Base-by-base conservation (phyloP, 1,140 invertebrate genomes). In the Chironomus tepperi region DNA sequence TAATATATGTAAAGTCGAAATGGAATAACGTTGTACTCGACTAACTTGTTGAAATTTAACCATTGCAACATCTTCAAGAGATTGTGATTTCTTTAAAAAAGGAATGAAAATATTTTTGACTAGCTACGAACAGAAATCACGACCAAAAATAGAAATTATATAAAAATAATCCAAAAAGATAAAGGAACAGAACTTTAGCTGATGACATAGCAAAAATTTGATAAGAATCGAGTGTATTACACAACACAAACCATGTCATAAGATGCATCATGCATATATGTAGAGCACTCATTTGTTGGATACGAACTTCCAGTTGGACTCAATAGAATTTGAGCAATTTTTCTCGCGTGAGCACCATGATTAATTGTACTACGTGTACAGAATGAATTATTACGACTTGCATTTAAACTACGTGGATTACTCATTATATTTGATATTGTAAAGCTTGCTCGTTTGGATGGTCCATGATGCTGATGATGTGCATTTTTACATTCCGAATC, bases 221-320 rank as follows among this genome's bases (percentile, higher is more conserved):
- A 5, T n/a, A 57, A 57, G 12, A 57, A 57, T 57, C 12, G 10
- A 12, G 12, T 57, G 47, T n/a, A 57, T 12, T 57, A n/a, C n/a
- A 19, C 2, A 70, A 70, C 65, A 70, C 65, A 70, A 70, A 70
- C 65, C 65, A 18, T 70, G 9, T 70, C 65, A 19, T 18, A 70
- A 57, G 47, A 57, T n/a, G 47, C 47, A 21, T n/a, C 18, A 10
- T 65, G 19, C 43, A 76, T 75, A 77, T 75, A 75, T 34, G 24
- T 34, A 75, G 67, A 77, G 64, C 18, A 19, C 21, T 16, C 19
- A 19, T 47, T 24, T 57, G 42, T 8, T 42, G 24, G 42, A 42
- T n/a, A 3, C 1, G 16, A 42, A 73, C 34, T 42, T 42, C 42
- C 42, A 77, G 15, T 21, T 0, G 65, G 65, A 70, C 65, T 70